Percentiles rank a stretch among this genome's conserved stretches.
These are phyloP conservation scores for Podarcis muralis DNA, from an alignment of 2,113 vertebrate species.

Conservation along the genomic window DNA sequence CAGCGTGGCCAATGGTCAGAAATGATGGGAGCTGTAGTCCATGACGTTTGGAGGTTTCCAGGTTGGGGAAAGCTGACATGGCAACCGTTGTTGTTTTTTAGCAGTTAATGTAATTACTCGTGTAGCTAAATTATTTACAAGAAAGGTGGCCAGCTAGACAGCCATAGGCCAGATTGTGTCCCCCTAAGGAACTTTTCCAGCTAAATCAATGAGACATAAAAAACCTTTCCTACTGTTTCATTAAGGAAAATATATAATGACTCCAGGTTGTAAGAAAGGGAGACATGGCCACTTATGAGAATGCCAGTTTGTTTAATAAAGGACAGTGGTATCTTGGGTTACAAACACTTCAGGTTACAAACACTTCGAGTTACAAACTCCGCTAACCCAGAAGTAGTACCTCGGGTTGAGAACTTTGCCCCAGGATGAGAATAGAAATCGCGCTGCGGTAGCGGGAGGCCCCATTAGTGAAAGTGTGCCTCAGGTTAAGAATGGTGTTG, in stretches of 20 bases:
- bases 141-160: not conserved
- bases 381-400: too few relatives aligned
- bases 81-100: not conserved
- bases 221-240: not conserved
- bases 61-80: too few relatives aligned
- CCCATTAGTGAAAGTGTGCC: too few relatives aligned
- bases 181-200: not conserved
- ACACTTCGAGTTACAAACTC: too few relatives aligned
- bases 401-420: too few relatives aligned
- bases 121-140: not conserved
- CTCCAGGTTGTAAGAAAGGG: not conserved
- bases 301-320: not conserved
- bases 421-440: too few relatives aligned
- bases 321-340: too few relatives aligned
- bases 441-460: fast-evolving
- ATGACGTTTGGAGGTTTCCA: too few relatives aligned
- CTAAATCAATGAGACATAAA: not conserved
- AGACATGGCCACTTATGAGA: not conserved
- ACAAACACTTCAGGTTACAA: too few relatives aligned
- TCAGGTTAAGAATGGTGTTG: too few relatives aligned
- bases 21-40: too few relatives aligned
- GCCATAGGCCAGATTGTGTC: not conserved
- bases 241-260: not conserved
- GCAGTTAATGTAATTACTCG: slow-evolving; percentile 9
- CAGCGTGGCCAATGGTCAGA: too few relatives aligned